Evolutionary conservation across 2,113 vertebrate genomes (phyloP).

Genomic region (Mustelus asterias): DNA sequence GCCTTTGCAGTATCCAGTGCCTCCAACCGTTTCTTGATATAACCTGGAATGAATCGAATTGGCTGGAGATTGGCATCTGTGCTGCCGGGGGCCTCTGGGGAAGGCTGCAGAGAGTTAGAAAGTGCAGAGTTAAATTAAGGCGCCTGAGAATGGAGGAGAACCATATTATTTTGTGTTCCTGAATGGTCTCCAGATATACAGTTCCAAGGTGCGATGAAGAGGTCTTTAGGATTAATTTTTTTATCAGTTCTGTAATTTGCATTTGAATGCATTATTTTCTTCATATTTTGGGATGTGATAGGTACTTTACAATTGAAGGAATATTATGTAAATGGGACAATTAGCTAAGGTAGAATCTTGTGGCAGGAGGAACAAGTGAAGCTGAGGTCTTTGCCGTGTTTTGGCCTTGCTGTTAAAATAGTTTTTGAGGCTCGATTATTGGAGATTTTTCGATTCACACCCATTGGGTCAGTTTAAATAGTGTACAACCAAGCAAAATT

Average conservation of each 20-base stretch:
- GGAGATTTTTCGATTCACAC: not conserved
- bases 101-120: no score
- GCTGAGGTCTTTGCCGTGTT: not conserved
- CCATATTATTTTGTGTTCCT: not conserved
- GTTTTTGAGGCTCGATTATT: not conserved
- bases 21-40: no score
- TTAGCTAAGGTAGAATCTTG: not conserved
- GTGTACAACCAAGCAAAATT: no score
- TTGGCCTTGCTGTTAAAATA: not conserved
- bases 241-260: not conserved
- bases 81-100: no score
- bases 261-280: not conserved
- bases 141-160: not conserved
- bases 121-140: not conserved
- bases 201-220: not conserved
- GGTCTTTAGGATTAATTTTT: not conserved
- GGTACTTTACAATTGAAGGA: not conserved
- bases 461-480: not conserved
- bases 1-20: no score
- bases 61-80: no score
- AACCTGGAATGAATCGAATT: no score
- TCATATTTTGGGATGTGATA: slow-evolving; percentile 1
- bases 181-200: not conserved
- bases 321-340: slow-evolving; percentile 8
- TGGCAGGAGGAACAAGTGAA: not conserved